Base-by-base conservation (phyloP, 2,888 invertebrate genomes). In the Hetaerina titia region DNA sequence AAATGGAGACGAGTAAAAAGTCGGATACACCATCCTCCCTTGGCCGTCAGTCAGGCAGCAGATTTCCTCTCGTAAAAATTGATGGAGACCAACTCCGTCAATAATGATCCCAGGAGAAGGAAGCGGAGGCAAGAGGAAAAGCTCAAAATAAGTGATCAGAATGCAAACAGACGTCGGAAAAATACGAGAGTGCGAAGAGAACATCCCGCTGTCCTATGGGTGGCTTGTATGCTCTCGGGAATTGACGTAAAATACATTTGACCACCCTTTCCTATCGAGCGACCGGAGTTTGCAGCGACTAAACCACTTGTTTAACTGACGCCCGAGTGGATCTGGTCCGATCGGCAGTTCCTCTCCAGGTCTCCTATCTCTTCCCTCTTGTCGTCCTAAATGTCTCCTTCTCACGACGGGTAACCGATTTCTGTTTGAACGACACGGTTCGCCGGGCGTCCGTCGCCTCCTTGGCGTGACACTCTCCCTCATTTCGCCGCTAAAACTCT, bases 281-380 rank as follows among this genome's bases (percentile, higher is more conserved):
- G 69, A 69, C 69, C 69, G n/a, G 69, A 69, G 69, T 69, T 69
- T 0, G 22, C 69, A 69, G 81, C 9, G 81, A 15, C 81, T 13
- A 31, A 31, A 81, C 81, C 81, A 31, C 81, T 81, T 81, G 81
- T 81, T 81, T 31, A 81, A 69, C n/a, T n/a, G 45, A 69, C 69
- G 69, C 22, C 8, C 69, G 22, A 5, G 8, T n/a, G 69, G 69
- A 69, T 8, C 8, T 22, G 69, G 69, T 6, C n/a, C 7, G 74
- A 8, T 13, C n/a, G 74, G 25, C 31, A 11, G 25, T 81, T 11
- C 25, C 25, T 81, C 31, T 31, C 69, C 6, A 6, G 25, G 13
- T 13, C 81, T 81, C 31, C 31, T 5, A 25, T 69, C 31, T 7
- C 81, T 81, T 81, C 69, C 19, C n/a, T 0, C 69, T 31, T 11